phyloP scores from a whole-genome alignment of 2,888 invertebrate genomes.

The Melanophora roralis region DNA sequence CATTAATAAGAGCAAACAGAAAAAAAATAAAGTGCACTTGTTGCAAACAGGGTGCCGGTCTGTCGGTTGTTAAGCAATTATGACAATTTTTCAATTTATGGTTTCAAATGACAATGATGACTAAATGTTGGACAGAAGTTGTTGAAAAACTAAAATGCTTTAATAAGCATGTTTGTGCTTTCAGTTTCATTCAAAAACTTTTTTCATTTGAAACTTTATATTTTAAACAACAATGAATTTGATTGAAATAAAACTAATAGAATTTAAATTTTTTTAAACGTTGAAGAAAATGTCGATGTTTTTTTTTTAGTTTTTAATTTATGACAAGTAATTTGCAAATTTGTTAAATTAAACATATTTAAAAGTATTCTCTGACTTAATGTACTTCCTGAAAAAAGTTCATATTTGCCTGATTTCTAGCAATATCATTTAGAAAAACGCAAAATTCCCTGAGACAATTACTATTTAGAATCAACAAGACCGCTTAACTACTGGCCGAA shows the following conservation, averaged over 20 bases:
- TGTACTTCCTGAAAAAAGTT: too few species aligned
- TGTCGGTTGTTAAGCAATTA: constrained; percentile 24
- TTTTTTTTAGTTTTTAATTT: neutral
- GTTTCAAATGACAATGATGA: constrained; percentile 22
- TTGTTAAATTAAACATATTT: too few species aligned
- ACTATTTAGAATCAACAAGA: too few species aligned
- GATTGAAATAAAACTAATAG: too few species aligned
- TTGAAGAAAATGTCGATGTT: neutral
- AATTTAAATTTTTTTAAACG: too few species aligned
- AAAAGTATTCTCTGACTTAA: too few species aligned
- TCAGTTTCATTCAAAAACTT: neutral
- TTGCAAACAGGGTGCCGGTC: neutral
- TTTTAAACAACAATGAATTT: too few species aligned
- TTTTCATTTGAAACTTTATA: neutral
- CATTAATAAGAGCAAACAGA: neutral
- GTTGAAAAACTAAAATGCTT: neutral
- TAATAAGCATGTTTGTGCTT: neutral
- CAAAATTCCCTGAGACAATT: too few species aligned
- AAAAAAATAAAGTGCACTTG: neutral
- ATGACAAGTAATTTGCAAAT: too few species aligned
- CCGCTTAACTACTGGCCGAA: too few species aligned
- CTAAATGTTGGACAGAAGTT: constrained; percentile 7
- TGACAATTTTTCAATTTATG: constrained; percentile 25
- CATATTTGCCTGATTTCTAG: too few species aligned
- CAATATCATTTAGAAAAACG: too few species aligned